Percentiles rank a stretch among this genome's conserved stretches.
Conservation (phyloP, 2,888 invertebrate genomes). For the Drosophila greeni region DNA sequence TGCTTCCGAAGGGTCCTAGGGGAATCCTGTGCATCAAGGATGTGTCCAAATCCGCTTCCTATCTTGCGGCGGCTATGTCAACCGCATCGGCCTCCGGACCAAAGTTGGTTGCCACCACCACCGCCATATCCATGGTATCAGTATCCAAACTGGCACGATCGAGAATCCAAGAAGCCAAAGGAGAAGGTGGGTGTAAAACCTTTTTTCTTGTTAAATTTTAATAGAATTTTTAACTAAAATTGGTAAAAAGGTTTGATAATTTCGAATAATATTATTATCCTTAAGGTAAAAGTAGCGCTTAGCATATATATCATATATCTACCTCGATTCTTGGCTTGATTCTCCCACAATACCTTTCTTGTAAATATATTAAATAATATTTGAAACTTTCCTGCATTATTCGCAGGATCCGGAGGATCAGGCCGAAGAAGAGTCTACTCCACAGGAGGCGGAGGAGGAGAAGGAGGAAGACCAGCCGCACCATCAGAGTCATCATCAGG, state of each 20-base stretch:
- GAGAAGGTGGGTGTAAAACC: neutral
- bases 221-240: too few relatives aligned
- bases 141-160: neutral
- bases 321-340: too few relatives aligned
- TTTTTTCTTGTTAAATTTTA: too few relatives aligned
- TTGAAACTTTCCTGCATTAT: neutral
- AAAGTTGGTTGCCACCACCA: slow-evolving; percentile 5
- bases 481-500: neutral
- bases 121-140: slow-evolving; percentile 18
- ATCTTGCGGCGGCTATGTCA: slow-evolving; percentile 22
- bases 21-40: neutral
- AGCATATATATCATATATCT: too few relatives aligned
- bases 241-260: too few relatives aligned
- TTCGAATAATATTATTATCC: too few relatives aligned
- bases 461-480: neutral
- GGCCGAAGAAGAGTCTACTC: slow-evolving; percentile 4
- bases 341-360: too few relatives aligned
- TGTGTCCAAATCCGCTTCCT: slow-evolving; percentile 28
- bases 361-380: too few relatives aligned
- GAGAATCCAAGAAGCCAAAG: too few relatives aligned
- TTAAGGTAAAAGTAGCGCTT: too few relatives aligned
- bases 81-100: neutral
- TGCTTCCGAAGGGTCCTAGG: neutral
- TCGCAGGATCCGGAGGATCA: neutral
- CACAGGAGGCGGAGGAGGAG: neutral